These are phyloP conservation scores for Antennarius striatus DNA, from an alignment of 2,113 vertebrate genomes.

Conservation along the genomic window DNA sequence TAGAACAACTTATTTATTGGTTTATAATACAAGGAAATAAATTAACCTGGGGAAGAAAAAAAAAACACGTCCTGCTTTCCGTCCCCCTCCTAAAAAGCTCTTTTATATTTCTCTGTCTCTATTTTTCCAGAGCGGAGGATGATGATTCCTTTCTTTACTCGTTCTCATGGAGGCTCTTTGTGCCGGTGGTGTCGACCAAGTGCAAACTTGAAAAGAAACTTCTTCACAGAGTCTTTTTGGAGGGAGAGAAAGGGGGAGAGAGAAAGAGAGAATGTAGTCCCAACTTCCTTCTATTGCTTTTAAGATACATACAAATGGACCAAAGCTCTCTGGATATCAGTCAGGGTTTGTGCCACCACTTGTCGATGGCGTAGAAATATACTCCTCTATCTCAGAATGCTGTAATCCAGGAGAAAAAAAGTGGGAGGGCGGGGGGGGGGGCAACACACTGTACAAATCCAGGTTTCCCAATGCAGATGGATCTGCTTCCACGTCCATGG, in stretches of 20 bases:
- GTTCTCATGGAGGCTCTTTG: slow-evolving; percentile 37
- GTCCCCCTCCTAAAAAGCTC: slow-evolving; percentile 39
- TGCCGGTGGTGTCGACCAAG: slow-evolving; percentile 25
- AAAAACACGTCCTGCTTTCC: slow-evolving; percentile 8
- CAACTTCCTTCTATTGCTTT: slow-evolving; percentile 70
- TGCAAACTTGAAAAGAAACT: not conserved
- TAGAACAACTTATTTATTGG: slow-evolving; percentile 76
- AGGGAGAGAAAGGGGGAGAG: too few species aligned
- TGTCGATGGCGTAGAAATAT: slow-evolving; percentile 69
- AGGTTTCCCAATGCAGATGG: slow-evolving; percentile 2
- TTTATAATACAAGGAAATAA: slow-evolving; percentile 83
- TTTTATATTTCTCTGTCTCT: slow-evolving; percentile 33
- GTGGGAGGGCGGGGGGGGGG: not conserved
- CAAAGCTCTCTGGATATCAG: slow-evolving; percentile 60
- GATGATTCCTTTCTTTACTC: slow-evolving; percentile 22
- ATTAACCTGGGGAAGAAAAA: slow-evolving; percentile 57
- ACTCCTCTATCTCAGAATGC: slow-evolving; percentile 34
- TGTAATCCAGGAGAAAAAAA: slow-evolving; percentile 32
- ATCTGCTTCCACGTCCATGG: slow-evolving; percentile 10
- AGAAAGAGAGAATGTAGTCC: slow-evolving; percentile 26
- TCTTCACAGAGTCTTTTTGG: slow-evolving; percentile 10
- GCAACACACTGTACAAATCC: slow-evolving; percentile 38
- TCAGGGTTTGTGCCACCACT: slow-evolving; percentile 54
- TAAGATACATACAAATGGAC: slow-evolving; percentile 57
- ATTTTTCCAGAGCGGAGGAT: slow-evolving; percentile 45